phyloP scores from a whole-genome alignment of 2,888 invertebrate genomes.

The Phrixothrix hirtus region DNA sequence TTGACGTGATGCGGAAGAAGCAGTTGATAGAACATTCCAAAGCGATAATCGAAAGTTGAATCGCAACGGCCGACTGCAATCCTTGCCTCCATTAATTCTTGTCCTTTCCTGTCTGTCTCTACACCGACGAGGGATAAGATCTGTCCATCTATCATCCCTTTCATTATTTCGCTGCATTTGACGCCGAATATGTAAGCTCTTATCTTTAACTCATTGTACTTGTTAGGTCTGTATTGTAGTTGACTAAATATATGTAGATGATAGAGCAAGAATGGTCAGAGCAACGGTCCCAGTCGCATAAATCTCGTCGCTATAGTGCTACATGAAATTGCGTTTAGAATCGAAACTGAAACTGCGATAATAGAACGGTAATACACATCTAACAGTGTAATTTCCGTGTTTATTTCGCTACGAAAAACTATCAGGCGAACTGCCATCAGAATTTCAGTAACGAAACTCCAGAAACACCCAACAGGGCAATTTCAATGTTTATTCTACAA shows the following conservation, averaged over 20 bases:
- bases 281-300: conserved; percentile 4
- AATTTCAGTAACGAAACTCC: conserved; percentile 13
- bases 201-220: conserved; percentile 29
- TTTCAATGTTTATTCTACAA: conserved; percentile 13
- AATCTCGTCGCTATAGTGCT: conserved; percentile 2
- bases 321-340: conserved; percentile 10
- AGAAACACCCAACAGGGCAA: conserved; percentile 16
- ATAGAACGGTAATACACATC: conserved; percentile 11
- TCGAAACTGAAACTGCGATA: conserved; percentile 10
- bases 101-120: conserved; percentile 33
- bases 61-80: conserved; percentile 24
- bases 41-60: conserved; percentile 27
- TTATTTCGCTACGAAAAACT: conserved; percentile 18
- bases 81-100: conserved; percentile 30
- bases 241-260: conserved; percentile 19
- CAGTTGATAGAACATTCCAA: conserved; percentile 31
- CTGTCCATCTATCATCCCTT: conserved; percentile 37
- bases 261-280: conserved; percentile 17
- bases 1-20: conserved; percentile 31
- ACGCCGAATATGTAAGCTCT: conserved; percentile 36
- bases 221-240: conserved; percentile 21
- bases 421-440: conserved; percentile 1
- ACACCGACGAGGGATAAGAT: conserved; percentile 32
- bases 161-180: conserved; percentile 35
- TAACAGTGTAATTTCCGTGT: conserved; percentile 11